Percentiles rank a stretch among this genome's conserved stretches.
These are phyloP conservation scores for Phallusia fumigata DNA, from an alignment of 23 tunicate genomes.

Conservation along the genomic window DNA sequence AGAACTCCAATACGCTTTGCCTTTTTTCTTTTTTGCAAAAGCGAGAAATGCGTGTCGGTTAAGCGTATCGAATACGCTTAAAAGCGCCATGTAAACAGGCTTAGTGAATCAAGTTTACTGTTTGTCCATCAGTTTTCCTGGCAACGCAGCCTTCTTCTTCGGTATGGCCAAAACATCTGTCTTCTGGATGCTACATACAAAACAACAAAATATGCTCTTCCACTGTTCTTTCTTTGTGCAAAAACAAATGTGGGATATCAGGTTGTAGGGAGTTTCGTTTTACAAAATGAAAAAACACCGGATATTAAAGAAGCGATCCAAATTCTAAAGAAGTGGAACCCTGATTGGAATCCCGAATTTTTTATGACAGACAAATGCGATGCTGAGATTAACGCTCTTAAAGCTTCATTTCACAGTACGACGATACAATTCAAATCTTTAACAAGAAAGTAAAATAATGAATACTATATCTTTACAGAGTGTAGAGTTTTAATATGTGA, in stretches of 20 bases:
- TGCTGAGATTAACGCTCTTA: constrained; percentile 21
- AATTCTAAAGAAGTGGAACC: constrained; percentile 13
- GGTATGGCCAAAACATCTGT: constrained; percentile 30
- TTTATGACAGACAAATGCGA: constrained; percentile 31
- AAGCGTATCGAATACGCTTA: no score
- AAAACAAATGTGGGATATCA: no score
- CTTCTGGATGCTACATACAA: constrained; percentile 29
- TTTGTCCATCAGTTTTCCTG: constrained; percentile 29
- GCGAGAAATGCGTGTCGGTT: no score
- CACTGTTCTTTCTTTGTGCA: constrained; percentile 14
- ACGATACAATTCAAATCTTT: no score
- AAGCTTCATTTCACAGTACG: constrained; percentile 7
- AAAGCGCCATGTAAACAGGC: no score
- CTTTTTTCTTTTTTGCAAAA: no score
- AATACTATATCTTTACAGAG: constrained; percentile 2
- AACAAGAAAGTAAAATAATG: no score
- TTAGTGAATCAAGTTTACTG: not conserved
- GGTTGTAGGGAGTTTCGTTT: no score
- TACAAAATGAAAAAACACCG: no score
- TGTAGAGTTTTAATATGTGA: constrained; percentile 27
- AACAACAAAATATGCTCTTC: constrained; percentile 25
- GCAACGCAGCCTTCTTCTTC: constrained; percentile 6
- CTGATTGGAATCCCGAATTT: constrained; percentile 13
- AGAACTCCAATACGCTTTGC: no score
- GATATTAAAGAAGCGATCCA: constrained; percentile 1